Evolutionary conservation across 1,140 invertebrate species (phyloP), one percentile per base, ranked within the genome.

Genomic region (Diorhabda elongata): DNA sequence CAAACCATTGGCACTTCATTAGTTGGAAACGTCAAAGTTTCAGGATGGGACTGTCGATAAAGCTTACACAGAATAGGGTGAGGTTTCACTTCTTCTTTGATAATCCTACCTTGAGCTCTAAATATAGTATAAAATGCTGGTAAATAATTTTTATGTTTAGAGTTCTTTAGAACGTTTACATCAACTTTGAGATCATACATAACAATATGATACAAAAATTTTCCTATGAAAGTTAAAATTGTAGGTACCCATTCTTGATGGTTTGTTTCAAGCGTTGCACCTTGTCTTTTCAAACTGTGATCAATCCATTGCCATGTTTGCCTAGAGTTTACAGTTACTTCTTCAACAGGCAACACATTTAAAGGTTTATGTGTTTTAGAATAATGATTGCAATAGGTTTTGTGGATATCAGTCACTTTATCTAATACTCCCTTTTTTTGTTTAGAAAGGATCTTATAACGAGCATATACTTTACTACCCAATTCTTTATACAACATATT

Each of bases 191-290:
- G 83, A 80, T 96, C 93, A 61, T 90, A 88, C 69, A 96, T 84
- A 6, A 97, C 90, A 44, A 97, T 93, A 64, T 92, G 90, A 77
- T 94, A 96, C 0, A 97, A 83, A 79, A 96, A 95, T 75, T 90
- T 90, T 26, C 95, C 95, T 45, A 92, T 82, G 58, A 84, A 85
- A 9, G 81, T 77, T 4, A 88, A 76, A 4, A 78, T 74, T 3
- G 77, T 73, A 0, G 91, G 89, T 3, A 73, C 72, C 93, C 92
- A 95, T 1, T 80, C 76, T 11, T 84, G 82, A 72, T 88, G 85
- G 56, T 82, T 82, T 69, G 76, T 75, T 69, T 80, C 82, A 60
- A 92, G 84, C 69, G 87, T 84, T 42, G 86, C 83, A 6, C 90
- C 89, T 8, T 82, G 80, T 4, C 83, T 76, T 47, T 82, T 82